Evolutionary conservation across 1,140 invertebrate genomes (phyloP), one percentile per base, ranked within the genome.

Genomic region (Camponotus pennsylvanicus): DNA sequence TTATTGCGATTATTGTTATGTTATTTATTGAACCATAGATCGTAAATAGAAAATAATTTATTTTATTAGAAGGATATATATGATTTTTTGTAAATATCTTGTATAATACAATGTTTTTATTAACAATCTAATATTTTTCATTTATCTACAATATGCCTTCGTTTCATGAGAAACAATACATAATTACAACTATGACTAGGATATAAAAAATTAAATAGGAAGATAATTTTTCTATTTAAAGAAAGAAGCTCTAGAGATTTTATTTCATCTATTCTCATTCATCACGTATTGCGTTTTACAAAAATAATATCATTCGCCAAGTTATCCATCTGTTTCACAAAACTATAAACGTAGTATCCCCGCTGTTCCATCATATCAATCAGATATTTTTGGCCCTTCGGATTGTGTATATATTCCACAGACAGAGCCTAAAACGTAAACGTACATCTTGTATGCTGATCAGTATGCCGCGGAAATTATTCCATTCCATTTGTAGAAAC

Each of bases 261-360:
- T 11, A 7, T 63, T 63, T 18, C 5, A n/a, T 11, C 34, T 69
- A 69, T 69, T 6, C 6, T 18, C 9, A 3, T 3, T 57, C 49
- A 37, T 80, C 57, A 63, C 37, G 7, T 13, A 7, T 52, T 32
- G 2, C 55, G 8, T 66, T 95, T 95, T 3, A 95, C 92, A 86
- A 95, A 95, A 70, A 96, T 95, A 57, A 95, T 93, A 86, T 96
- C 95, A 79, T 95, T 95, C 1, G 95, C 95, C 18, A 95, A 88
- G 88, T 93, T 92, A 63, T 94, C 89, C 0, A 77, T 42, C 82
- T 93, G 93, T 13, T 92, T 92, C 7, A 96, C 94, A 66, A 94
- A 92, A 21, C 89, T 90, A 63, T 93, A 89, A 2, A 95, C 92
- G 0, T 86, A 75, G 69, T 95, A 96, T 4, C 95, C 95, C 1